Percentiles rank a stretch among this genome's conserved stretches.
phyloP scores from a whole-genome alignment of 2,888 invertebrate species.

The Molanna angustata region DNA sequence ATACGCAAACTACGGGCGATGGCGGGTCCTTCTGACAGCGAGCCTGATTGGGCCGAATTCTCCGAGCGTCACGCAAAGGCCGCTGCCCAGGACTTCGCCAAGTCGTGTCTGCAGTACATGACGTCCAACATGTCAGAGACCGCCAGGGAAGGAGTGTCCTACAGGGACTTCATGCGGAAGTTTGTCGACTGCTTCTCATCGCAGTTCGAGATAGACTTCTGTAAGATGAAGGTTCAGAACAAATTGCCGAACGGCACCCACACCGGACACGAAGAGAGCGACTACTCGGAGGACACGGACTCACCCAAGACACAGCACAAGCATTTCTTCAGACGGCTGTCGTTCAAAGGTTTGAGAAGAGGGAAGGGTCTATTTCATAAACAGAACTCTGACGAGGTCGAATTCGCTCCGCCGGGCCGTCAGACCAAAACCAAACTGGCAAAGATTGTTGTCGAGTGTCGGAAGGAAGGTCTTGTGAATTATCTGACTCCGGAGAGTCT shows the following conservation, averaged over 20 bases:
- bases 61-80: constrained; percentile 84
- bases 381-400: constrained; percentile 85
- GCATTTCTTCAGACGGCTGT: constrained; percentile 81
- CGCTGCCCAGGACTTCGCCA: constrained; percentile 85
- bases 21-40: constrained; percentile 60
- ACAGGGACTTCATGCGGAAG: constrained; percentile 76
- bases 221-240: constrained; percentile 47
- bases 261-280: constrained; percentile 56
- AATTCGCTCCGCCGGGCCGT: constrained; percentile 65
- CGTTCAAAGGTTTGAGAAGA: constrained; percentile 69
- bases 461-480: constrained; percentile 91
- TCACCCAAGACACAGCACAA: constrained; percentile 80
- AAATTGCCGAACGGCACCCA: constrained; percentile 46
- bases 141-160: constrained; percentile 63
- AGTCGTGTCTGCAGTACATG: constrained; percentile 77
- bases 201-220: constrained; percentile 80
- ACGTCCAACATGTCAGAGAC: constrained; percentile 67
- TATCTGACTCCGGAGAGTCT: constrained; percentile 89
- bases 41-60: constrained; percentile 75
- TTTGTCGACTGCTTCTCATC: constrained; percentile 83
- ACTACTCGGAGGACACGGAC: constrained; percentile 74
- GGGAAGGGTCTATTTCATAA: constrained; percentile 84
- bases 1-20: constrained; percentile 45
- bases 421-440: constrained; percentile 83
- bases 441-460: constrained; percentile 89